These are phyloP conservation scores for Chloroceryle inda DNA, from an alignment of 2,797 vertebrate genomes.

Conservation along the genomic window DNA sequence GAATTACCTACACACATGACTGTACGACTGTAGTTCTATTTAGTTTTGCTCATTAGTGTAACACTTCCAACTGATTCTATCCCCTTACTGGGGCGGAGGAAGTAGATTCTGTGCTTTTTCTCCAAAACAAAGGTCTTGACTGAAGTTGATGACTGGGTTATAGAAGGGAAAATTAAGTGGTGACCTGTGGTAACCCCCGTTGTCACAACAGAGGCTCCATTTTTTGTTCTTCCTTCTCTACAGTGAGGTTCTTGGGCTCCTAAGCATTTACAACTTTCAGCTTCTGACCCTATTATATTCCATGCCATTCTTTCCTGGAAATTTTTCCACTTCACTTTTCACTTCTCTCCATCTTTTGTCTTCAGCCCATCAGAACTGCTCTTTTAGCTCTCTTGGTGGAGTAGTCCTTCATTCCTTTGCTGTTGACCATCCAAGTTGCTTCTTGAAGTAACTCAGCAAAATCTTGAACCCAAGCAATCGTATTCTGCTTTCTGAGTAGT, in stretches of 20 bases:
- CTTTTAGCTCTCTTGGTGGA: neutral
- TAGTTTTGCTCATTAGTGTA: neutral
- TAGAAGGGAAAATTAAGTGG: neutral
- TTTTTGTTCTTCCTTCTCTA: neutral
- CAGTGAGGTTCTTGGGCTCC: neutral
- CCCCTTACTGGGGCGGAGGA: neutral
- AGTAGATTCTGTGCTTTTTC: neutral
- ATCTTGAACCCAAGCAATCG: neutral
- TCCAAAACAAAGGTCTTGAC: neutral
- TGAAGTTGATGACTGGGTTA: neutral
- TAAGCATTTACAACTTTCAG: neutral
- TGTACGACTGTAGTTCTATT: neutral
- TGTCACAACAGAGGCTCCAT: neutral
- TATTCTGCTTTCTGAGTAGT: neutral
- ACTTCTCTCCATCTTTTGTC: neutral
- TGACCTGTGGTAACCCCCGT: neutral
- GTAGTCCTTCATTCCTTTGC: neutral
- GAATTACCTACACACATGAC: neutral
- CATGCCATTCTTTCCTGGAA: neutral
- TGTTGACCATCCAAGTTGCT: neutral
- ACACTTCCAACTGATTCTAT: neutral
- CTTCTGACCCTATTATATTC: neutral
- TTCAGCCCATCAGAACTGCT: neutral
- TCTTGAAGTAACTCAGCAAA: neutral
- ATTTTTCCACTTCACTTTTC: neutral